Base-by-base conservation (phyloP, 2,888 invertebrate genomes). In the Empis stercorea region DNA sequence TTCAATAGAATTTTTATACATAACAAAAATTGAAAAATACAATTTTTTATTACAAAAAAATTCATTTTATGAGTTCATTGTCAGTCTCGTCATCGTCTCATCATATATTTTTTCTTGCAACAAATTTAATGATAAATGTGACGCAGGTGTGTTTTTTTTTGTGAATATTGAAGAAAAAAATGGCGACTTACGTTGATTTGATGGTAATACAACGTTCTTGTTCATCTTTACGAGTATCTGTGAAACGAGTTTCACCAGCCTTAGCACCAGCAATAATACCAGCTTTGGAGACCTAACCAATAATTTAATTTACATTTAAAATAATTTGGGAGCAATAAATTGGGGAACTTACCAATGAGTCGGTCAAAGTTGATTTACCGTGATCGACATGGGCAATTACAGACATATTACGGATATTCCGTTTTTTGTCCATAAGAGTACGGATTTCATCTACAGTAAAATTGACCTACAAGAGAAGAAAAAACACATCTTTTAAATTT, bases 381-480 rank as follows among this genome's bases (percentile, higher is more conserved):
- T 99, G 99, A 78, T 99, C 99, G 59, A 99, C 99, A 76, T 99
- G 99, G 63, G 99, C 99, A 71, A 99, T 99, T 75, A 99, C 99
- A 69, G 97, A 99, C 97, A 99, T 99, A 78, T 99, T 99, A 71
- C 99, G 86, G 78, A 99, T 99, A 72, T 99, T 99, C 78, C 79
- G 80, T 80, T 97, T 97, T 74, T 92, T 92, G 89, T 99, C 97
- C 99, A 99, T 99, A 86, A 99, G 92, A 71, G 67, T 77, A 76
- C 99, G 91, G 80, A 99, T 97, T 79, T 99, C 95, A 79, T 97
- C 97, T 76, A 99, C 92, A 58, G 97, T 99, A 75, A 99, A 99
- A 84, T 99, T 99, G 84, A 99, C 99, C 99, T 97, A 61, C 38
- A 71, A 62, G 45, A 34, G 57, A 15, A 46, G 17, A 42, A 37